Evolutionary conservation across 2,113 vertebrate genomes (phyloP).

Genomic region (Callocephalon fimbriatum): DNA sequence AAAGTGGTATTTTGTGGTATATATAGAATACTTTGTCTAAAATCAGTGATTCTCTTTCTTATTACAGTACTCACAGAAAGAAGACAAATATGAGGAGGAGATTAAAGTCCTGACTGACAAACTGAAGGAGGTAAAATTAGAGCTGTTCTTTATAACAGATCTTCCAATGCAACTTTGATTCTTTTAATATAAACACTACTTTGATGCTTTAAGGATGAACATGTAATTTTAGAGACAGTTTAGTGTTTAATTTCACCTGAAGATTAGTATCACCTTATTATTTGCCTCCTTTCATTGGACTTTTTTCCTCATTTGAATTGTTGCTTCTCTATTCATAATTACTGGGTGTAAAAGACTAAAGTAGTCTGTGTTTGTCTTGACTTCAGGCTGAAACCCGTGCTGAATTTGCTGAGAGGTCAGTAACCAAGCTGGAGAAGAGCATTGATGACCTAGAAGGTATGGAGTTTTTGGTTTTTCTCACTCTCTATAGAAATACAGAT

Average conservation of each 20-base stretch:
- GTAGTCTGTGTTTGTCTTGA: background rate
- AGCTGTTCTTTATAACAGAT: background rate
- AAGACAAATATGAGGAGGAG: slow-evolving; percentile 99
- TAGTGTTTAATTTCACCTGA: background rate
- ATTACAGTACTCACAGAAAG: slow-evolving; percentile 97
- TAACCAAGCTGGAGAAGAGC: slow-evolving; percentile 99
- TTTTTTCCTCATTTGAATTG: background rate
- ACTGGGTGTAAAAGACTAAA: background rate
- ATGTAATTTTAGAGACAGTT: background rate
- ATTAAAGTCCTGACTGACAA: slow-evolving; percentile 99
- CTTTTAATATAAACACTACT: background rate
- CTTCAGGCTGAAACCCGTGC: slow-evolving; percentile 97
- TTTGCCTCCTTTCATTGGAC: background rate
- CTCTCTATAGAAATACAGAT: background rate
- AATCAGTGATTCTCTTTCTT: slow-evolving; percentile 58
- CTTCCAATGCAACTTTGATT: background rate
- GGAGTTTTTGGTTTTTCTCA: slow-evolving; percentile 9
- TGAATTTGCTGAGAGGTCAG: slow-evolving; percentile 98
- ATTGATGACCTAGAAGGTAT: slow-evolving; percentile 99
- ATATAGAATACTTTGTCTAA: slow-evolving; percentile 15
- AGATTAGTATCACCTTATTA: background rate
- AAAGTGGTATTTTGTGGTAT: background rate
- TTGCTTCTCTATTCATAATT: background rate
- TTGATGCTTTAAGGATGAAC: background rate
- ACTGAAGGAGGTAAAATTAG: slow-evolving; percentile 93